phyloP scores from a whole-genome alignment of 2,888 invertebrate genomes.

The Drosophila seclusa region DNA sequence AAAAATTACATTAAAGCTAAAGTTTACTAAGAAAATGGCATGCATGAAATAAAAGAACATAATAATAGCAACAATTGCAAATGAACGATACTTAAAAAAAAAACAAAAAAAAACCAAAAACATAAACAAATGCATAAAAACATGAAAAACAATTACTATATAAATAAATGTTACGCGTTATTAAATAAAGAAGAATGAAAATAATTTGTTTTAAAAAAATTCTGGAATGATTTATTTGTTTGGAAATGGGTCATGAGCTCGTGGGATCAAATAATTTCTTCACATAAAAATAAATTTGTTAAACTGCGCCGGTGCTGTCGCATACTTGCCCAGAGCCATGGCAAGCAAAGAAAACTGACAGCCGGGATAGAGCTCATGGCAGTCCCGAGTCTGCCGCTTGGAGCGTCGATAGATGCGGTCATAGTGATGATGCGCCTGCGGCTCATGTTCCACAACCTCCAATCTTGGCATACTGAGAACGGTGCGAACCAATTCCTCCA shows the following conservation, averaged over 20 bases:
- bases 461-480: constrained; percentile 86
- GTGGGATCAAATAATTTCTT: constrained; percentile 1
- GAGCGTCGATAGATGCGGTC: constrained; percentile 88
- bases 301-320: constrained; percentile 65
- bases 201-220: constrained; percentile 85
- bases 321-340: constrained; percentile 87
- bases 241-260: not conserved
- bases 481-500: constrained; percentile 89
- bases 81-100: constrained; percentile 57
- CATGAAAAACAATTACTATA: constrained; percentile 83
- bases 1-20: constrained; percentile 45
- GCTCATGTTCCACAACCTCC: constrained; percentile 54
- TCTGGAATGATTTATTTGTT: not conserved
- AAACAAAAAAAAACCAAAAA: constrained; percentile 41
- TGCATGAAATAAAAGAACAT: constrained; percentile 27
- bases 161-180: constrained; percentile 89
- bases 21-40: constrained; percentile 27
- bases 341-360: constrained; percentile 91
- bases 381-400: constrained; percentile 85
- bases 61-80: constrained; percentile 70
- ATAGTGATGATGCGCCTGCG: constrained; percentile 88
- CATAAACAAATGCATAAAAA: constrained; percentile 49
- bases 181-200: constrained; percentile 86
- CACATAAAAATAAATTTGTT: constrained; percentile 66
- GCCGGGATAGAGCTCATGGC: constrained; percentile 86